Base-by-base conservation (phyloP, 1,140 invertebrate genomes). In the Ptiloglossa arizonensis region DNA sequence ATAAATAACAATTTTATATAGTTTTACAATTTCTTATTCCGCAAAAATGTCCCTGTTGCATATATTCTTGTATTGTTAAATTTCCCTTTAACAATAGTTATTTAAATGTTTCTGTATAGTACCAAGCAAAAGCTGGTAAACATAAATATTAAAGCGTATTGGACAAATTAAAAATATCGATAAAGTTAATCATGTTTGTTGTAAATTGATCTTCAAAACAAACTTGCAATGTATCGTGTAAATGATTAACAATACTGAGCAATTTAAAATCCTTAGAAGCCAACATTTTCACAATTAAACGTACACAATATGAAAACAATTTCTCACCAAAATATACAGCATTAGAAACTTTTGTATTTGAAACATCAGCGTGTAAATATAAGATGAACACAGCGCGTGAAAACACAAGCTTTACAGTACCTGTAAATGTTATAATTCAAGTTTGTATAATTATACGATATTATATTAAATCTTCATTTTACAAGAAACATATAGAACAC, bases 381-480 rank as follows among this genome's bases (percentile, higher is more conserved):
- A 68, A 41, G 2, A 59, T 59, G 73, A 76, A 59, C 73, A 76
- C 44, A 69, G 32, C 46, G 38, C 63, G n/a, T 68, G 29, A 68
- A 68, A 75, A 74, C 54, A 15, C n/a, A 56, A 56, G 35, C 35
- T 22, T 35, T 2, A 22, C 48, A 17, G 38, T 59, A 59, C 32
- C 32, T 50, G 38, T 59, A 27, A 8, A 13, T 15, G 22, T n/a
- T 11, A 74, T 13, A 24, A 38, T 44, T 57, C n/a, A 5, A 24
- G 22, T 38, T 27, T 56, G n/a, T 35, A 57, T 56, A 54, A 35
- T 29, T 59, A 1, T n/a, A 41, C 8, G 48, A 8, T 8, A 62
- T 11, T 62, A 57, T 60, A 41, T 41, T 56, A 50, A 48, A 57
- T 41, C 9, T n/a, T 69, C n/a, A 46, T 69, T 41, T 35, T 38